Evolutionary conservation across 2,113 vertebrate species (phyloP), one percentile per base, ranked within the genome.

Genomic region (Orthonyx spaldingii): DNA sequence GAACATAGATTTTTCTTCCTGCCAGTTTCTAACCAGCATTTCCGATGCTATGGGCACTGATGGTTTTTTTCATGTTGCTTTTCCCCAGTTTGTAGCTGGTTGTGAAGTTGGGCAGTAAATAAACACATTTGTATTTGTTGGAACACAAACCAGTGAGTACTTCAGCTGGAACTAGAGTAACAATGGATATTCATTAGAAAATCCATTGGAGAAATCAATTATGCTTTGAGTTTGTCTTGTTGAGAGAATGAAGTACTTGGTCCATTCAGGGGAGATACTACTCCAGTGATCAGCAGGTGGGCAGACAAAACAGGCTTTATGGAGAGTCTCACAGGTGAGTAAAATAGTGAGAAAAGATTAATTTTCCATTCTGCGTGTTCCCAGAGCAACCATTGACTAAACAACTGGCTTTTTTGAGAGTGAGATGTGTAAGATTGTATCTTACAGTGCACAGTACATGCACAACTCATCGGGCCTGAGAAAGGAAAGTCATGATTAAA

Each of bases 191-290:
- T 97, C 61, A 89, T 96, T 96, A 97, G 89, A 95, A 97, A 97
- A 97, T 93, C 93, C 47, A 92, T 95, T 4, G 37, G 78, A 97
- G 92, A 96, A 98, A 96, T 97, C 95, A 97, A 76, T 95, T 90
- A 65, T 91, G 88, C 92, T 96, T 96, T 84, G 91, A 65, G 26
- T 86, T 90, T 89, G 80, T 79, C 91, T 94, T 68, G 39, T 55
- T 94, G 78, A 74, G 93, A 84, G 91, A 95, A 76, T 94, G 66
- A 92, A 90, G 81, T 81, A 87, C 42, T 94, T 11, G 37, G 65
- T 64, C 71, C 3, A 0, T 83, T 87, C 89, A 84, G 75, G 87
- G 47, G 74, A 87, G 70, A 32, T 83, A 80, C 53, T 94, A 76
- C 65, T 55, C 3, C 11, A 81, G 74, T 61, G 52, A 94, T 96